A percentile compares a stretch with the other conserved stretches of the same genome.
These are phyloP conservation scores for Phrynocephalus guinanensis DNA, from an alignment of 2,797 vertebrate species.

Conservation along the genomic window DNA sequence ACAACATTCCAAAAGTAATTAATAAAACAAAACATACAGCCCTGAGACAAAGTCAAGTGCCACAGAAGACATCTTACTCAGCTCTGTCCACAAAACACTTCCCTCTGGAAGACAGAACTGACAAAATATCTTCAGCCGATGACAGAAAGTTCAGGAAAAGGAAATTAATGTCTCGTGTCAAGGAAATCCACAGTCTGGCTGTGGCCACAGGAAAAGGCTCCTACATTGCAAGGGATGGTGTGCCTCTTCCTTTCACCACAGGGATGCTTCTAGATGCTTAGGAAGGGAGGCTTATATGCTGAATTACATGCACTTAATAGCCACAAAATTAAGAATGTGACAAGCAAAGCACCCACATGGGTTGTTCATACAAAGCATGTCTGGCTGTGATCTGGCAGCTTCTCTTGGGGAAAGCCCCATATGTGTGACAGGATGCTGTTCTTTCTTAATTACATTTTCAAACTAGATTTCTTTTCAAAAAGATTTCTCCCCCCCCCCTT, in stretches of 20 bases:
- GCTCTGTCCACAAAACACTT: not conserved
- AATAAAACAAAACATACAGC: not conserved
- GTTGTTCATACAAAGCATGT: constrained; percentile 32
- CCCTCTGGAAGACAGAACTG: not conserved
- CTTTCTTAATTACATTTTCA: not conserved
- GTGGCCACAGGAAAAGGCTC: not conserved
- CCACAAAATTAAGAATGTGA: constrained; percentile 45
- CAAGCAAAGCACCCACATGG: constrained; percentile 55
- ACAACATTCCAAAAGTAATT: not conserved
- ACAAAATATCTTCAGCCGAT: not conserved
- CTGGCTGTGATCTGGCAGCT: constrained; percentile 24
- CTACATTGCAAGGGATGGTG: not conserved
- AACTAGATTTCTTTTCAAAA: not conserved
- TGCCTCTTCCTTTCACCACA: not conserved
- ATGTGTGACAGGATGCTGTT: not conserved
- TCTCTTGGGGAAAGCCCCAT: not conserved
- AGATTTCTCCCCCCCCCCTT: not conserved
- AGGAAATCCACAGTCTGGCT: not conserved
- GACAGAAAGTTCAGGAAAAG: not conserved
- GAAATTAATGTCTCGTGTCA: not conserved
- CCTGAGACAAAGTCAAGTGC: not conserved
- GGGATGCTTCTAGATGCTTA: not conserved
- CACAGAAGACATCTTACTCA: not conserved
- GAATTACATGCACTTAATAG: constrained; percentile 43
- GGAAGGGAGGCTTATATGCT: not conserved